Base-by-base conservation (phyloP, 2,888 invertebrate species). In the Helobdella robusta region DNA sequence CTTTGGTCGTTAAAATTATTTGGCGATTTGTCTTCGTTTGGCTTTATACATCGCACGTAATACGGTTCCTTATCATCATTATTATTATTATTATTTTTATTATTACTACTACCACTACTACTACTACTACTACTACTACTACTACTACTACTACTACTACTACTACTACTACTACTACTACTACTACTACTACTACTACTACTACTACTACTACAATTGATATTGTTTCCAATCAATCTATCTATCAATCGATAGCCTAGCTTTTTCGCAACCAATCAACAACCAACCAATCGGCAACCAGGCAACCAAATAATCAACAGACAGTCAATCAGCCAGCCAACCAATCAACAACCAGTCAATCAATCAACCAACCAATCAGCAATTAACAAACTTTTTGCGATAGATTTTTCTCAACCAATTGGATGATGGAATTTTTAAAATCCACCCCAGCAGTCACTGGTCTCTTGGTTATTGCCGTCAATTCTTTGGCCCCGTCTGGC, bases 11-110 rank as follows among this genome's bases (percentile, higher is more conserved):
- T 91, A 81, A 95, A 93, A 48, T 86, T 82, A 46, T 84, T 84
- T 0, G 93, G 86, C 44, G 90, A 87, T 82, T 97, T 97, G 63
- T 89, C 84, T 74, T 94, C 91, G 81, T 95, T 97, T 32, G 97
- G 97, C 76, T 97, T 97, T 75, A 97, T 87, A 79, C 97, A 97
- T 67, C 97, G 86, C 70, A 97, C 90, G 82, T 97, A 97, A 82
- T 91, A 92, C 0, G 94, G 94, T 77, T 92, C 92, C 82, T 80
- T 50, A 50, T 25, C 25, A 50, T 25, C 25, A 50, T 25, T 50
- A 50, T 25, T 50, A 50, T 25, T 50, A 50, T 25, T 50, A 50
- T 25, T 50, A 50, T 25, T 50, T 23, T 25, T 50, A 50, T 25
- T 50, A 50, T 25, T 50, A 50, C 50, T 50, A 50, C 50, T 50